phyloP scores from a whole-genome alignment of 2,113 vertebrate genomes.

The Columba janthina region DNA sequence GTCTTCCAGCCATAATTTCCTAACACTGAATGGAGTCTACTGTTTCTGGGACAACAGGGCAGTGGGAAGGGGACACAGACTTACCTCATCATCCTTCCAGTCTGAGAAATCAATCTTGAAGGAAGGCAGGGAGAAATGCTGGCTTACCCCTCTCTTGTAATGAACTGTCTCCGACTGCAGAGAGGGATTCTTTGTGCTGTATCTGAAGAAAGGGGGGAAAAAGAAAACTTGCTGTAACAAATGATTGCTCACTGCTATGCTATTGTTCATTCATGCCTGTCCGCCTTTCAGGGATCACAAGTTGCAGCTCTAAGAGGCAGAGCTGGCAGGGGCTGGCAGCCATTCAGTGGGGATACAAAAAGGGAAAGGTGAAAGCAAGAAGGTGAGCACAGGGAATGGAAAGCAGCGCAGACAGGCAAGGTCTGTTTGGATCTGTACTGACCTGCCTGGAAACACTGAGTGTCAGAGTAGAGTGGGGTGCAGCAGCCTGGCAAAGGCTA shows the following conservation, averaged over 20 bases:
- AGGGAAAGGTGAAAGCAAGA: slow-evolving; percentile 29
- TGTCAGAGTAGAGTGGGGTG: neutral
- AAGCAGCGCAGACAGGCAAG: slow-evolving; percentile 45
- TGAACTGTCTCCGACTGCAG: slow-evolving; percentile 93
- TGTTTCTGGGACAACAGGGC: neutral
- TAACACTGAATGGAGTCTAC: neutral
- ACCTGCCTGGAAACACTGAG: neutral
- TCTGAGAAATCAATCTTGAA: slow-evolving; percentile 96
- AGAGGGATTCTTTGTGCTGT: slow-evolving; percentile 88
- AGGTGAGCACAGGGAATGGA: slow-evolving; percentile 33
- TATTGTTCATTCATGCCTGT: neutral
- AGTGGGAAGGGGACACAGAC: neutral
- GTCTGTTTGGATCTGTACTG: neutral
- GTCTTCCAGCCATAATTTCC: neutral
- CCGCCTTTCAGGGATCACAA: neutral
- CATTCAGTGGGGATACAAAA: neutral
- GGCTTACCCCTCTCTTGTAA: slow-evolving; percentile 95
- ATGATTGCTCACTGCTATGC: accelerated
- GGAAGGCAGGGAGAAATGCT: slow-evolving; percentile 95
- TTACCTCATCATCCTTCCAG: slow-evolving; percentile 98
- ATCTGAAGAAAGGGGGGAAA: slow-evolving; percentile 73
- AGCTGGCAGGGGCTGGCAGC: slow-evolving; percentile 20
- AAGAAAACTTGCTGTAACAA: neutral
- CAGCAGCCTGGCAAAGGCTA: neutral
- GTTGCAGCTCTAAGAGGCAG: slow-evolving; percentile 40